A percentile compares a stretch with the other conserved stretches of the same genome.
Evolutionary conservation across 2,888 invertebrate genomes (phyloP).

Genomic region (Pristionchus japonicus): DNA sequence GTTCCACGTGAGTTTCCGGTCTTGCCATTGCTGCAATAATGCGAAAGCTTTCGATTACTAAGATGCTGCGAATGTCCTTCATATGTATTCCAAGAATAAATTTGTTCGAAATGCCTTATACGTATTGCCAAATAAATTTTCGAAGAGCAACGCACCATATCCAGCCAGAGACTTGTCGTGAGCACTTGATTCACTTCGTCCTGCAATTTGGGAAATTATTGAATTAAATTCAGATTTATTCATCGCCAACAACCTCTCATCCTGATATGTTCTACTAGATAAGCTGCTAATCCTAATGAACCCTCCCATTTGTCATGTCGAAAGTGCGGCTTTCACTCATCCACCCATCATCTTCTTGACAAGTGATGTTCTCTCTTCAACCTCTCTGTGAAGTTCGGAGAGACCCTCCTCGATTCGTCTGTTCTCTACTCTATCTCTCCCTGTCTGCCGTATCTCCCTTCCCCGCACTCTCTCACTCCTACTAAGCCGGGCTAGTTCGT

Average conservation of each 20-base stretch:
- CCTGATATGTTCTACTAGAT: too few species aligned
- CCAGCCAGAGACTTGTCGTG: constrained; percentile 66
- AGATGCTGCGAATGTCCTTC: too few species aligned
- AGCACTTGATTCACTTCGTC: constrained; percentile 67
- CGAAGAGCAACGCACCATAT: constrained; percentile 64
- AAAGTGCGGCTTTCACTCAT: neutral
- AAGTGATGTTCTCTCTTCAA: constrained; percentile 12
- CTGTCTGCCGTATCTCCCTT: too few species aligned
- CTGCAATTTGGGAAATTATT: constrained; percentile 33
- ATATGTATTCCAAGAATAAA: too few species aligned
- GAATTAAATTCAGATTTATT: too few species aligned
- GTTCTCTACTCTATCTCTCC: neutral
- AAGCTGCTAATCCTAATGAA: too few species aligned
- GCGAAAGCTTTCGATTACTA: neutral
- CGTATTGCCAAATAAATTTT: neutral
- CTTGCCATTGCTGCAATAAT: constrained; percentile 84
- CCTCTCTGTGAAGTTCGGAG: neutral
- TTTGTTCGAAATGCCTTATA: neutral
- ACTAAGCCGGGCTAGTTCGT: neutral
- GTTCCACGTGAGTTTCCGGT: constrained; percentile 92
- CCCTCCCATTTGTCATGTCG: constrained; percentile 9
- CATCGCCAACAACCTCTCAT: too few species aligned
- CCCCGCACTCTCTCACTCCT: neutral
- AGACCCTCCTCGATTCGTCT: neutral
- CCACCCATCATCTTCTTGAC: constrained; percentile 24